phyloP scores from a whole-genome alignment of 2,797 vertebrate species.

The Fistularia commersonii region DNA sequence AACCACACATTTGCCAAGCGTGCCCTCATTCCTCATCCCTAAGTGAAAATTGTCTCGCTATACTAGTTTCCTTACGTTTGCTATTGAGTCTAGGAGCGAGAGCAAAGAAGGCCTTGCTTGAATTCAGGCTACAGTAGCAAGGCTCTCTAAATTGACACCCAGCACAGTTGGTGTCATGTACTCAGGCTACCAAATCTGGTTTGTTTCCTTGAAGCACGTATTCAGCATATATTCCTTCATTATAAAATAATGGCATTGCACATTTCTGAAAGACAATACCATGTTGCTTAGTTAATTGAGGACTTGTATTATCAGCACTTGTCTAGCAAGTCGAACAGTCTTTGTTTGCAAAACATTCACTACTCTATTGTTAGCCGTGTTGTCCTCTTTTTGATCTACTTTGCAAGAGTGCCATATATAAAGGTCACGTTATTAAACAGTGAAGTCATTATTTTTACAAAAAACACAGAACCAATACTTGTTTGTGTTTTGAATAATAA shows the following conservation, averaged over 20 bases:
- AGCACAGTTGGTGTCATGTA: background rate
- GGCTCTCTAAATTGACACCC: no score
- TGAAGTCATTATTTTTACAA: slow-evolving; percentile 29
- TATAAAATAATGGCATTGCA: no score
- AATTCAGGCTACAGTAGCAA: slow-evolving; percentile 1
- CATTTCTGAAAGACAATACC: slow-evolving; percentile 1
- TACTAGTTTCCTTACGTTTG: slow-evolving; percentile 21
- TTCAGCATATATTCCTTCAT: no score
- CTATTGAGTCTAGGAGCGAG: slow-evolving; percentile 14
- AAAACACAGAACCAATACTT: slow-evolving; percentile 27
- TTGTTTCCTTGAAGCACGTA: background rate
- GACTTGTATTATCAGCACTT: slow-evolving; percentile 43
- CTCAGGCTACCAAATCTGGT: background rate
- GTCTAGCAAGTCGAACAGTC: slow-evolving; percentile 49
- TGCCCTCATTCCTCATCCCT: slow-evolving; percentile 62
- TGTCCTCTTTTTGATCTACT: slow-evolving; percentile 28
- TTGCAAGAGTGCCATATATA: slow-evolving; percentile 20
- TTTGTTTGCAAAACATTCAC: slow-evolving; percentile 61
- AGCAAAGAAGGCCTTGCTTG: slow-evolving; percentile 3
- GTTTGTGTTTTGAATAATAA: slow-evolving; percentile 4
- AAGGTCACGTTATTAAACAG: slow-evolving; percentile 32
- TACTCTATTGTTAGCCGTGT: slow-evolving; percentile 30
- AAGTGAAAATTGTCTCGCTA: slow-evolving; percentile 43
- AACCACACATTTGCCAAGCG: slow-evolving; percentile 48
- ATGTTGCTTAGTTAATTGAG: slow-evolving; percentile 10